A percentile compares a stretch with the other conserved stretches of the same genome.
Evolutionary conservation across 1,140 invertebrate species (phyloP).

Genomic region (Hyphantria cunea): DNA sequence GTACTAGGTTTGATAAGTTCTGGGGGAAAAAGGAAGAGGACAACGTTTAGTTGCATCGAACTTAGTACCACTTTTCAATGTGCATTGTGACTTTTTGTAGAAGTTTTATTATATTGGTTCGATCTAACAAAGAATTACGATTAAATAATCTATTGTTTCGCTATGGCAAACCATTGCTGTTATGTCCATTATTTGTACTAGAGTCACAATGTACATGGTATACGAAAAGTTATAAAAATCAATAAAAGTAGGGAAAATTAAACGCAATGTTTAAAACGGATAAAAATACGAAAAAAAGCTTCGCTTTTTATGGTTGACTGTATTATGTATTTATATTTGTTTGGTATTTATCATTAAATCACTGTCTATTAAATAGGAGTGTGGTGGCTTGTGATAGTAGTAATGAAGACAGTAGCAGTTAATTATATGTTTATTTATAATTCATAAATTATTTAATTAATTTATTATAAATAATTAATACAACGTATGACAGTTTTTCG

Average conservation of each 20-base stretch:
- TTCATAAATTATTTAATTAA: constrained; percentile 10
- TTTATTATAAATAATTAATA: constrained; percentile 21
- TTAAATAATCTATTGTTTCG: too few relatives aligned
- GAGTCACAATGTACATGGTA: constrained; percentile 45
- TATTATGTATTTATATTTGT: constrained; percentile 54
- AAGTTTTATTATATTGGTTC: constrained; percentile 1
- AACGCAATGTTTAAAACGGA: constrained; percentile 50
- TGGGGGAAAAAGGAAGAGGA: constrained; percentile 86
- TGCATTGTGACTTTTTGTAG: constrained; percentile 46
- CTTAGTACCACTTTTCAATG: constrained; percentile 33
- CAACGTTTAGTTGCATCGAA: constrained; percentile 62
- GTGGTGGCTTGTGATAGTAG: constrained; percentile 75
- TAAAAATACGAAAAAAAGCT: constrained; percentile 48
- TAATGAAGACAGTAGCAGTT: constrained; percentile 26
- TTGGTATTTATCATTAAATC: constrained; percentile 52
- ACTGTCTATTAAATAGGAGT: constrained; percentile 64
- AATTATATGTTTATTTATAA: constrained; percentile 27
- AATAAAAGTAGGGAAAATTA: constrained; percentile 41
- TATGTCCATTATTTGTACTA: too few relatives aligned
- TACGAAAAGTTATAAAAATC: constrained; percentile 23
- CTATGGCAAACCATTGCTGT: too few relatives aligned
- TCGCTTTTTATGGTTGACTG: constrained; percentile 59
- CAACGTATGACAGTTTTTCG: constrained; percentile 21
- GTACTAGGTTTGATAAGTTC: constrained; percentile 92
- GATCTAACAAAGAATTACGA: constrained; percentile 1